These are phyloP conservation scores for Hucho hucho DNA, from an alignment of 2,113 vertebrate genomes.

Conservation along the genomic window DNA sequence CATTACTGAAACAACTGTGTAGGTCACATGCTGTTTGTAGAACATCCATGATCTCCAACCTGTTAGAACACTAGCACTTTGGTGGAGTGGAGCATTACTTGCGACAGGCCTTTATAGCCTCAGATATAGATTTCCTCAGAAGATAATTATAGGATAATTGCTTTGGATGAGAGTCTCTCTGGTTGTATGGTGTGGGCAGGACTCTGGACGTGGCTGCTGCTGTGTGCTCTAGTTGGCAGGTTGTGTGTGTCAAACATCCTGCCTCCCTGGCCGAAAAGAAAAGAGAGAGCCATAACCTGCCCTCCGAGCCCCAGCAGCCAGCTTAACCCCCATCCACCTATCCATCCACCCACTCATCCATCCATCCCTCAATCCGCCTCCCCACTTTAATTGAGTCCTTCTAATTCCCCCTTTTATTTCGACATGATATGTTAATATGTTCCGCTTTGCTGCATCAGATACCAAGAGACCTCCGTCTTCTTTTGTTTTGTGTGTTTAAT, in stretches of 20 bases:
- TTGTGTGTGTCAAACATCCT: too few relatives aligned
- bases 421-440: constrained; percentile 44
- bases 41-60: too few relatives aligned
- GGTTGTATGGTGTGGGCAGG: background rate
- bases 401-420: constrained; percentile 29
- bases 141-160: background rate
- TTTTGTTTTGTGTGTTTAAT: constrained; percentile 45
- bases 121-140: too few relatives aligned
- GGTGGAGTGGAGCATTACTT: background rate
- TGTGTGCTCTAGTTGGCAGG: too few relatives aligned
- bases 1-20: too few relatives aligned
- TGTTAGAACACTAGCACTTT: background rate
- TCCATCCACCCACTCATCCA: background rate
- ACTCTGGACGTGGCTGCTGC: too few relatives aligned
- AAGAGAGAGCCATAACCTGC: too few relatives aligned
- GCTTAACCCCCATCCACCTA: too few relatives aligned
- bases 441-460: constrained; percentile 30
- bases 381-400: constrained; percentile 17
- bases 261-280: too few relatives aligned
- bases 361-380: background rate
- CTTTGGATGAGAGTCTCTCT: background rate
- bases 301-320: too few relatives aligned
- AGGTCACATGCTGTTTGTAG: too few relatives aligned
- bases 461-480: constrained; percentile 37
- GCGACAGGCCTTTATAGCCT: background rate